Percentiles rank a stretch among this genome's conserved stretches.
Evolutionary conservation across 2,797 vertebrate species (phyloP).

Genomic region (Labeo calbasu): DNA sequence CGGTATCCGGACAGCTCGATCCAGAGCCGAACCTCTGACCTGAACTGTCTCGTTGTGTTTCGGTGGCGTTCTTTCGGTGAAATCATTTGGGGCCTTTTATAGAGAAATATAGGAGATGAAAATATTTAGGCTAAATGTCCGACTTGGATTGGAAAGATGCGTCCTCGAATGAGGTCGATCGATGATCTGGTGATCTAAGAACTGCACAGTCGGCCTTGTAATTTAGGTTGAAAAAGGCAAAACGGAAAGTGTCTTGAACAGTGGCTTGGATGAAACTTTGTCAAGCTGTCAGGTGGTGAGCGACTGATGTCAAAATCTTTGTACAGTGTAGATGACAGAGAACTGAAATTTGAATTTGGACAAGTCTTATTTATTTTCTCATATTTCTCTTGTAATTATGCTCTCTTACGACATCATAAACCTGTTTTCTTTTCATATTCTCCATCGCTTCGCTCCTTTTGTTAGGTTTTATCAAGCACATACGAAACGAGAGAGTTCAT

Average conservation of each 20-base stretch:
- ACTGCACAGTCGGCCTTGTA: not conserved
- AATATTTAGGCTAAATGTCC: constrained; percentile 57
- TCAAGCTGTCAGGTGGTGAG: constrained; percentile 11
- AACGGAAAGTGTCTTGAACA: constrained; percentile 5
- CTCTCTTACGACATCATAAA: not conserved
- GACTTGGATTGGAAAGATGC: not conserved
- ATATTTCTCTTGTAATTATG: constrained; percentile 26
- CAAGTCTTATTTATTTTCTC: constrained; percentile 40
- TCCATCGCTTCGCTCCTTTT: not conserved
- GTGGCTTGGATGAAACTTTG: not conserved
- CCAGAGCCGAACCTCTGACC: constrained; percentile 23
- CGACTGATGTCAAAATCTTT: constrained; percentile 1
- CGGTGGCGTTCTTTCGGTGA: constrained; percentile 67
- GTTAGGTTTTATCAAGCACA: constrained; percentile 29
- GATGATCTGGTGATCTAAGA: not conserved
- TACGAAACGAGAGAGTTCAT: not conserved
- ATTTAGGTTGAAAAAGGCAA: constrained; percentile 8
- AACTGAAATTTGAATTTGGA: constrained; percentile 19
- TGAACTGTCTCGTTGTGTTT: constrained; percentile 62
- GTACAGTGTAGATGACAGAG: constrained; percentile 22
- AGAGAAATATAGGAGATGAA: constrained; percentile 66
- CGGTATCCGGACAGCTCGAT: not conserved
- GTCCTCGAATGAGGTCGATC: not conserved
- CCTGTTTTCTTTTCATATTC: constrained; percentile 11
- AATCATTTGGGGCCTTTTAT: constrained; percentile 73